A percentile compares a stretch with the other conserved stretches of the same genome.
These are phyloP conservation scores for Callospermophilus lateralis DNA, from an alignment of 2,113 vertebrate species.

Conservation along the genomic window DNA sequence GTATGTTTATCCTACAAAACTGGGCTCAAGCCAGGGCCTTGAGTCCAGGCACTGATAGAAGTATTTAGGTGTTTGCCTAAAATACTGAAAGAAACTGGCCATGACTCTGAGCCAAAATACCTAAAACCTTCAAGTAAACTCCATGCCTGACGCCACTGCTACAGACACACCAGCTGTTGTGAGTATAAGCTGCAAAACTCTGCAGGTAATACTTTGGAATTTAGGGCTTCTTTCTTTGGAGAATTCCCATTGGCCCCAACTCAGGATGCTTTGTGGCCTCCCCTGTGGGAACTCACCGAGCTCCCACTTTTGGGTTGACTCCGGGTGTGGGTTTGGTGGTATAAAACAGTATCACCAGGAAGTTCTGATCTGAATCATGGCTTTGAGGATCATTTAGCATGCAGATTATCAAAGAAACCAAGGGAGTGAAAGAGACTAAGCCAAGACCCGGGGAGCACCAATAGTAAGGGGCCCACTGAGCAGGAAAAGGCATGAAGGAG, in stretches of 20 bases:
- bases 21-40: neutral
- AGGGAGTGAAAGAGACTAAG: neutral
- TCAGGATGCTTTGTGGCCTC: neutral
- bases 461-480: neutral
- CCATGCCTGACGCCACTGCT: neutral
- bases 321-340: neutral
- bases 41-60: neutral
- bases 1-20: neutral
- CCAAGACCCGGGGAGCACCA: neutral
- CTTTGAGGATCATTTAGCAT: neutral
- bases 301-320: neutral
- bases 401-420: neutral
- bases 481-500: neutral
- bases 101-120: neutral
- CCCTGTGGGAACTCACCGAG: neutral
- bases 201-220: neutral
- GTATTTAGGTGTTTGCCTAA: neutral
- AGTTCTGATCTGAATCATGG: neutral
- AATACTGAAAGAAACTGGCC: neutral
- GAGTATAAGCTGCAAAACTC: neutral
- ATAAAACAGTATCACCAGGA: neutral
- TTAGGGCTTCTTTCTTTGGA: neutral
- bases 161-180: neutral
- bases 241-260: neutral
- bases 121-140: neutral